Percentiles rank a stretch among this genome's conserved stretches.
phyloP scores from a whole-genome alignment of 2,797 vertebrate genomes.

The Xerus rutilus region DNA sequence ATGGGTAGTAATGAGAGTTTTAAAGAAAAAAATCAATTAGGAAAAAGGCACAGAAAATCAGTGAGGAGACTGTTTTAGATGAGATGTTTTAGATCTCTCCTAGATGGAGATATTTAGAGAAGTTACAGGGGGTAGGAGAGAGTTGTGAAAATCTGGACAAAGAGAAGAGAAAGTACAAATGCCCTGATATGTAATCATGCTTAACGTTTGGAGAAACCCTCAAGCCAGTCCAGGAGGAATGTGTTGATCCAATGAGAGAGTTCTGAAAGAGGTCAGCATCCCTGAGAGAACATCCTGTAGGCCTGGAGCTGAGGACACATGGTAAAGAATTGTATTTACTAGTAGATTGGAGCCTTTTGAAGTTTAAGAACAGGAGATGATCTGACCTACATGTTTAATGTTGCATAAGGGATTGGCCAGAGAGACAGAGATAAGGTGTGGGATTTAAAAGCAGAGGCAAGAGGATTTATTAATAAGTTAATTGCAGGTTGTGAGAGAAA shows the following conservation, averaged over 20 bases:
- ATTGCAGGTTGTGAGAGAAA: not conserved
- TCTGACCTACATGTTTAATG: not conserved
- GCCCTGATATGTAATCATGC: not conserved
- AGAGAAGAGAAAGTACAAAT: not conserved
- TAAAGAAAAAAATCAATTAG: not conserved
- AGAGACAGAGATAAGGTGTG: not conserved
- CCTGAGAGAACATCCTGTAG: not conserved
- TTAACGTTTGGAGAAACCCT: not conserved
- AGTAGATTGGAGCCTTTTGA: not conserved
- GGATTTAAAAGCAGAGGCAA: not conserved
- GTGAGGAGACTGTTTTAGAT: not conserved
- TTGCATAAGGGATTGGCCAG: not conserved
- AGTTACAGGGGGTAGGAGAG: not conserved
- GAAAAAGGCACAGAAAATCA: not conserved
- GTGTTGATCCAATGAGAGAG: not conserved
- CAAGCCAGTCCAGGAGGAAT: not conserved
- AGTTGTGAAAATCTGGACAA: not conserved
- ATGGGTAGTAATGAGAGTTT: not conserved
- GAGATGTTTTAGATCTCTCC: not conserved
- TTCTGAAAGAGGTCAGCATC: not conserved
- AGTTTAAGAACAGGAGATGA: not conserved
- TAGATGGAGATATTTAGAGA: not conserved
- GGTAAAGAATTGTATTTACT: not conserved
- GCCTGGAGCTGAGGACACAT: not conserved
- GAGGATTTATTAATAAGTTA: not conserved